Conservation (phyloP, 2,888 invertebrate species). For the Podabrus alpinus region DNA sequence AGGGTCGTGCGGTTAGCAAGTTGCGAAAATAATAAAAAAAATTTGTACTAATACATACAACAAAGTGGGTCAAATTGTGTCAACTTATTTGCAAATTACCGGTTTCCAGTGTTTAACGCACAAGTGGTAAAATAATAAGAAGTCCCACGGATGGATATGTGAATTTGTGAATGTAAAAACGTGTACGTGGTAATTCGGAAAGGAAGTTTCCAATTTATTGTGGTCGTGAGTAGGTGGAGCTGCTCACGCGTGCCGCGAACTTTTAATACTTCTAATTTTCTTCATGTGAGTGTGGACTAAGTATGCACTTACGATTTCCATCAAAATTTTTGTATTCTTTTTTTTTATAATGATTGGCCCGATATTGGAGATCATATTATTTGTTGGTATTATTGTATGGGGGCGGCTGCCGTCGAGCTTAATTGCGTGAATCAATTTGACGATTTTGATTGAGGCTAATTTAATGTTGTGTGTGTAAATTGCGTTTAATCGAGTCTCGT, state of each 20-base stretch:
- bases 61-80: slow-evolving; percentile 18
- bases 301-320: not conserved
- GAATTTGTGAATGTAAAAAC: slow-evolving; percentile 9
- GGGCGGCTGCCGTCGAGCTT: not conserved
- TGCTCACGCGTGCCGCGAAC: slow-evolving; percentile 30
- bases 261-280: slow-evolving; percentile 17
- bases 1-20: not conserved
- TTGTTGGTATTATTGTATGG: not conserved
- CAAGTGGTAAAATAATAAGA: slow-evolving; percentile 24
- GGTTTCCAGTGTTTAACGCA: slow-evolving; percentile 23
- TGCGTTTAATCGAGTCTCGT: not conserved
- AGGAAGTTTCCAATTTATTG: slow-evolving; percentile 33
- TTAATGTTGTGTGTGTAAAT: not conserved
- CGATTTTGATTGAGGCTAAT: not conserved
- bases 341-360: not conserved
- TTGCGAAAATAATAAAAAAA: not conserved
- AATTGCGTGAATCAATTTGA: not conserved
- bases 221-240: slow-evolving; percentile 28
- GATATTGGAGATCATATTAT: not conserved
- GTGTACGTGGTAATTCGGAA: slow-evolving; percentile 25
- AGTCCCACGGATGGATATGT: slow-evolving; percentile 29
- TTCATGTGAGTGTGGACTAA: not conserved
- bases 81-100: slow-evolving; percentile 16
- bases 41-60: not conserved
- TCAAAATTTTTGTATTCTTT: not conserved